Percentiles rank a stretch among this genome's conserved stretches.
These are phyloP conservation scores for Cotesia typhae DNA, from an alignment of 1,140 invertebrate genomes.

Conservation along the genomic window DNA sequence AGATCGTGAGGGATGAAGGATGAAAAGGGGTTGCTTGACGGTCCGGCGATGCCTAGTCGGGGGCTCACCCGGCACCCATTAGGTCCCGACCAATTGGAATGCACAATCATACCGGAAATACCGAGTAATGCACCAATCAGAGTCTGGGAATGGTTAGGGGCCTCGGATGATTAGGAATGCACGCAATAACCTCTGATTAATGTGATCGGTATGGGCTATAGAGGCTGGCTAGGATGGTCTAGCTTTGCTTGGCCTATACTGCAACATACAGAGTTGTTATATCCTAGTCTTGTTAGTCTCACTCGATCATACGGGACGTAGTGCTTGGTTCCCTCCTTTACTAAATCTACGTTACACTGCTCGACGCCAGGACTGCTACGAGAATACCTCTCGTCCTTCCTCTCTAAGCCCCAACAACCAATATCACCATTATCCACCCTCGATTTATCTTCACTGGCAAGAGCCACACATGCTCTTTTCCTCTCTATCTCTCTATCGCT, in stretches of 20 bases:
- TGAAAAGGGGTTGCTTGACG: constrained; percentile 23
- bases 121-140: constrained; percentile 67
- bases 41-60: constrained; percentile 29
- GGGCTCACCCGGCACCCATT: constrained; percentile 19
- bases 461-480: constrained; percentile 32
- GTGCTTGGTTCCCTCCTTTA: constrained; percentile 45
- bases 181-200: constrained; percentile 69
- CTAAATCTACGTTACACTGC: constrained; percentile 40
- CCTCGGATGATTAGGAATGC: constrained; percentile 67
- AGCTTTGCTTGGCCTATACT: neutral
- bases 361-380: neutral
- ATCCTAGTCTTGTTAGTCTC: constrained; percentile 24
- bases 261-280: no score
- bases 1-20: constrained; percentile 22
- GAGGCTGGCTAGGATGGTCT: constrained; percentile 22
- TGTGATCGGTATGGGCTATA: constrained; percentile 62
- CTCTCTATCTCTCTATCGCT: constrained; percentile 30
- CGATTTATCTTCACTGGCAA: constrained; percentile 27
- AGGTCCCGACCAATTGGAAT: constrained; percentile 61
- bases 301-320: constrained; percentile 57
- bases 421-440: constrained; percentile 5
- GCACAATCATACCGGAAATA: constrained; percentile 67
- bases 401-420: constrained; percentile 18
- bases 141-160: constrained; percentile 66
- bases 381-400: constrained; percentile 29